Conservation (phyloP, 2,888 invertebrate species). For the Eudemis profundana region DNA sequence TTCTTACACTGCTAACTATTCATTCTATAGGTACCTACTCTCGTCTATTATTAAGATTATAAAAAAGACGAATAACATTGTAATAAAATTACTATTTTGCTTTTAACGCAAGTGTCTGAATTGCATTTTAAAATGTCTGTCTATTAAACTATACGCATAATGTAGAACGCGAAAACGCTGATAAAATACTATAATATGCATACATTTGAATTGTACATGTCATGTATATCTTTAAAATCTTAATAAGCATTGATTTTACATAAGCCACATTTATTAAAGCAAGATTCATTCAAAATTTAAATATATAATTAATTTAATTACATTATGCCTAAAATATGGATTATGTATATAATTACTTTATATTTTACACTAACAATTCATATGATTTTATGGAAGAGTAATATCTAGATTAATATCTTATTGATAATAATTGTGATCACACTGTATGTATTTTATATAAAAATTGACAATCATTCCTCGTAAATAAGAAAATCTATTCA, state of each 20-base stretch:
- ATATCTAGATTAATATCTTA: slow-evolving; percentile 12
- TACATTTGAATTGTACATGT: not conserved
- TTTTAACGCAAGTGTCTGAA: not conserved
- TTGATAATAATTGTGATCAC: slow-evolving; percentile 22
- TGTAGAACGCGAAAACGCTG: slow-evolving; percentile 1
- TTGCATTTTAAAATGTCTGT: not conserved
- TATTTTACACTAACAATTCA: not conserved
- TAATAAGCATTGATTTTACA: not conserved
- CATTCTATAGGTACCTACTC: too few species aligned
- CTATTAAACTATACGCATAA: not conserved
- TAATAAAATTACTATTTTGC: too few species aligned
- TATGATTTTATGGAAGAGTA: not conserved
- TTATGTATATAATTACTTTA: not conserved
- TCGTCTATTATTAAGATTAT: too few species aligned
- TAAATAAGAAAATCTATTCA: not conserved
- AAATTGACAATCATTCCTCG: not conserved
- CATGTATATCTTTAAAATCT: not conserved
- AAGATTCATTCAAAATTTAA: slow-evolving; percentile 6
- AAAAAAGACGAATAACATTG: too few species aligned
- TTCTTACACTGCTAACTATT: too few species aligned
- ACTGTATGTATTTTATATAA: not conserved
- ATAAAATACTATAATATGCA: not conserved
- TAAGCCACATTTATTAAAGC: slow-evolving; percentile 29
- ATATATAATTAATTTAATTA: not conserved
- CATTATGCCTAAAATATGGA: not conserved